Evolutionary conservation across 2,113 vertebrate genomes (phyloP).

Genomic region (Abramis brama): DNA sequence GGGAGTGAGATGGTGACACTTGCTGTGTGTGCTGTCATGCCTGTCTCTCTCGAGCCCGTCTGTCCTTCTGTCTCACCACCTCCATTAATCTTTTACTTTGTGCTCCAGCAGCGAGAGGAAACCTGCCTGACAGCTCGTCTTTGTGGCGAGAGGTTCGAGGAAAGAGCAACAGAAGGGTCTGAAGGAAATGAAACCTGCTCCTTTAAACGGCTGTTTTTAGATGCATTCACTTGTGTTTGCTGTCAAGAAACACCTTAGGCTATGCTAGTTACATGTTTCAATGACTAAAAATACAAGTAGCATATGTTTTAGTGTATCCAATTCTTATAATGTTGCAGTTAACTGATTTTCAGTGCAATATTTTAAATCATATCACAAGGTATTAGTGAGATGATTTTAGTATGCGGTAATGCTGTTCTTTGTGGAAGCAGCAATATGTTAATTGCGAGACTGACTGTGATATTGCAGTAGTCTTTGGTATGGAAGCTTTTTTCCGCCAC

Average conservation of each 20-base stretch:
- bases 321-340: not conserved
- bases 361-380: too few species aligned
- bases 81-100: slow-evolving; percentile 49
- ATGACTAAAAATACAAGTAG: not conserved
- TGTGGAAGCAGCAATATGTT: too few species aligned
- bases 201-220: not conserved
- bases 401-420: too few species aligned
- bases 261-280: not conserved
- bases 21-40: slow-evolving; percentile 28
- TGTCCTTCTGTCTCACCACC: slow-evolving; percentile 25
- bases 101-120: slow-evolving; percentile 26
- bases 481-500: too few species aligned
- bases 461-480: too few species aligned
- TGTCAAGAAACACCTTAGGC: not conserved
- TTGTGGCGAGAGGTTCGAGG: slow-evolving; percentile 15
- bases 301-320: not conserved
- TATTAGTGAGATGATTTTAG: too few species aligned
- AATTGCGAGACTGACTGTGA: too few species aligned
- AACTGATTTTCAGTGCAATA: not conserved
- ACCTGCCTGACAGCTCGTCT: slow-evolving; percentile 19
- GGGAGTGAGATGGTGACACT: slow-evolving; percentile 5
- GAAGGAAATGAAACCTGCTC: slow-evolving; percentile 13
- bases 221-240: not conserved
- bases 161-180: slow-evolving; percentile 26
- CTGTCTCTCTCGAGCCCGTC: slow-evolving; percentile 11